Base-by-base conservation (phyloP, 2,113 vertebrate species). In the Gymnocephalus cernua region DNA sequence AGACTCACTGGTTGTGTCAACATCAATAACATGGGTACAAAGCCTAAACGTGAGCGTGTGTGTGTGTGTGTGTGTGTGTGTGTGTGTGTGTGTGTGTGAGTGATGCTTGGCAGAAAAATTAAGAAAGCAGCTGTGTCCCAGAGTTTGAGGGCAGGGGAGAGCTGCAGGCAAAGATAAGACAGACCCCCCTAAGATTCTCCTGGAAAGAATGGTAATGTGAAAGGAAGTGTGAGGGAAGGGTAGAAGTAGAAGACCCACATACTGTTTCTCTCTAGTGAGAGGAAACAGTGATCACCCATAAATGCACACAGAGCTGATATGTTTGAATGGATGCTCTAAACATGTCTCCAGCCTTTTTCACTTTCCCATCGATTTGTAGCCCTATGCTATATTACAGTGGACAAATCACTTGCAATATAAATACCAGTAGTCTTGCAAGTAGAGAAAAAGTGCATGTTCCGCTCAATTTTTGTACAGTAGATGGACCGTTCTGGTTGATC, bases 151-250 rank as follows among this genome's bases (percentile, higher is more conserved):
- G 67, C 51, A 64, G 38, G 83, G 65, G 45, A 88, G 58, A 69
- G 45, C 84, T 89, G 83, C 80, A 79, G 18, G 73, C 54, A 47
- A 47, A 82, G 71, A 83, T 83, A 85, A 89, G 75, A 69, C 27
- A 56, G 71, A 76, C 80, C 51, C 45, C 50, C 66, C 58, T n/a
- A n/a, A 51, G 18, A 84, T 78, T 64, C 51, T 61, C 12, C 62
- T 79, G 61, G 64, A 73, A 48, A 71, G 38, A 62, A 71, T 44
- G 25, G 45, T 74, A 82, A 77, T 72, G 67, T 58, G 21, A 81
- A 64, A 63, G 25, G 41, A 77, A 61, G 56, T 53, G 48, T 23
- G 32, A 74, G 38, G 41, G 27, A 44, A 59, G 53, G 44, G 23
- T 16, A 63, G 57, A 63, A 23, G 12, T 57, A 21, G 50, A 74